Evolutionary conservation across 2,113 vertebrate genomes (phyloP).

Genomic region (Solea solea): DNA sequence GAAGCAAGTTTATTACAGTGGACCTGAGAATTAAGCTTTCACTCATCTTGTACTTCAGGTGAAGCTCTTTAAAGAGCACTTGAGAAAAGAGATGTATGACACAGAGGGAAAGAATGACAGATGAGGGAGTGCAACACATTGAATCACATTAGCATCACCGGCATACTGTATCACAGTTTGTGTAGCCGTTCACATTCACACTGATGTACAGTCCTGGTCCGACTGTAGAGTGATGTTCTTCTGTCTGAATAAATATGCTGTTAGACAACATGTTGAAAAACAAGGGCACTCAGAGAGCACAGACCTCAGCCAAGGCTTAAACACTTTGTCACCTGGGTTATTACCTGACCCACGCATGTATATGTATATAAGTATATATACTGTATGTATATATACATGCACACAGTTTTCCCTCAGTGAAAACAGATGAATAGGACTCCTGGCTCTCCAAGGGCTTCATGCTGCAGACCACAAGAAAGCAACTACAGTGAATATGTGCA

Average conservation of each 20-base stretch:
- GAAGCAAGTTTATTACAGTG: slow-evolving; percentile 6
- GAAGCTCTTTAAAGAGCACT: slow-evolving; percentile 33
- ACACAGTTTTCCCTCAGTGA: slow-evolving; percentile 40
- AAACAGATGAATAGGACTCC: slow-evolving; percentile 52
- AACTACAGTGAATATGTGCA: slow-evolving; percentile 28
- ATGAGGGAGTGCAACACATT: slow-evolving; percentile 18
- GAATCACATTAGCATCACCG: slow-evolving; percentile 9
- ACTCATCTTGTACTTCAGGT: slow-evolving; percentile 28
- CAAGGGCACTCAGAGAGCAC: background rate
- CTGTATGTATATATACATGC: slow-evolving; percentile 5
- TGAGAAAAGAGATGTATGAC: slow-evolving; percentile 8
- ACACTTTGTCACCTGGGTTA: too few relatives aligned
- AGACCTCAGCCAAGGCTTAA: background rate
- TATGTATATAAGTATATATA: background rate
- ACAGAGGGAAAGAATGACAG: slow-evolving; percentile 3
- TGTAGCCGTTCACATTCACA: background rate
- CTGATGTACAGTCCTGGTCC: background rate
- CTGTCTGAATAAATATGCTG: background rate
- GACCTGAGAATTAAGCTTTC: slow-evolving; percentile 29
- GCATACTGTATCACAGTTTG: background rate
- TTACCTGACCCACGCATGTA: too few relatives aligned
- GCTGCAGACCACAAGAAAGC: slow-evolving; percentile 41
- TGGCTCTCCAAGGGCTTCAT: slow-evolving; percentile 47
- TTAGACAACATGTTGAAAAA: background rate
- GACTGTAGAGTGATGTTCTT: background rate